These are phyloP conservation scores for Ecliptopera silaceata DNA, from an alignment of 2,888 invertebrate species.

Conservation along the genomic window DNA sequence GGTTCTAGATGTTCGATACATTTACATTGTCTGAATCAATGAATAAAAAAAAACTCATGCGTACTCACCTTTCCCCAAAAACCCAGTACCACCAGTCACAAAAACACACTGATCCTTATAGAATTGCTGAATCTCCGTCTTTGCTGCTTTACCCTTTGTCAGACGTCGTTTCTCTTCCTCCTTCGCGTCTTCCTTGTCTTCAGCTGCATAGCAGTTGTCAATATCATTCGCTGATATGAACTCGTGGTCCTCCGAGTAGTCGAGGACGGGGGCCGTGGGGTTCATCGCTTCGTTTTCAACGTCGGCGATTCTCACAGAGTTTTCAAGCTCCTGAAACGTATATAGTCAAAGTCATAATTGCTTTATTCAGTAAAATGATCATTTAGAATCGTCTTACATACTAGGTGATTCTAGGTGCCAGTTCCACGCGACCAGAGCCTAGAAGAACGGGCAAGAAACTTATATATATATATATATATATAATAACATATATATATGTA, in stretches of 20 bases:
- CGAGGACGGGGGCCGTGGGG: slow-evolving; percentile 67
- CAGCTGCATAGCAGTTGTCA: slow-evolving; percentile 75
- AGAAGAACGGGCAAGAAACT: too few species aligned
- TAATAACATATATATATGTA: too few species aligned
- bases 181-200: slow-evolving; percentile 69
- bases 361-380: too few species aligned
- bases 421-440: too few species aligned
- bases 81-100: slow-evolving; percentile 77
- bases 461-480: too few species aligned
- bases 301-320: slow-evolving; percentile 60
- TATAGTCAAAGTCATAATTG: too few species aligned
- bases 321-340: slow-evolving; percentile 75
- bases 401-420: too few species aligned
- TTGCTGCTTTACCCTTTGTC: slow-evolving; percentile 71
- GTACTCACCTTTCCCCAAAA: slow-evolving; percentile 77
- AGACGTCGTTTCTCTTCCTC: slow-evolving; percentile 72
- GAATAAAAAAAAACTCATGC: slow-evolving; percentile 19
- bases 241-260: slow-evolving; percentile 80
- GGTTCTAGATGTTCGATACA: too few species aligned
- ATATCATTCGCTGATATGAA: slow-evolving; percentile 77
- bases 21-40: too few species aligned
- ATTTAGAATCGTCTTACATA: too few species aligned
- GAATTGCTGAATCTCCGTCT: slow-evolving; percentile 68
- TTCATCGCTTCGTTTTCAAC: slow-evolving; percentile 71
- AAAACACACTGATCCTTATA: slow-evolving; percentile 74